A percentile compares a stretch with the other conserved stretches of the same genome.
phyloP scores from a whole-genome alignment of 23 tunicate genomes.

The Botrylloides violaceus region DNA sequence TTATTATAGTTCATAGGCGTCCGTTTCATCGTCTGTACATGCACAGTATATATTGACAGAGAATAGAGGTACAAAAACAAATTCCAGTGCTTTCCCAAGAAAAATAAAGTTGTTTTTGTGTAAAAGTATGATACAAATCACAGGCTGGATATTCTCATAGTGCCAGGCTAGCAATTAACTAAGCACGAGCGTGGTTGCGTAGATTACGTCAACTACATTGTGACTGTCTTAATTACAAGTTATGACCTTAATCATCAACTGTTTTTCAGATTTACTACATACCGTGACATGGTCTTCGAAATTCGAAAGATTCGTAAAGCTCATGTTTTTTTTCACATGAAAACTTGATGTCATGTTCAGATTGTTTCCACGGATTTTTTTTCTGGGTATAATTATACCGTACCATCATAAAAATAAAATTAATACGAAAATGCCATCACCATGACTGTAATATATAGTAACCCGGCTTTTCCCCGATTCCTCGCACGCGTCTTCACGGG shows the following conservation, averaged over 20 bases:
- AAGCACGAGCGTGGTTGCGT: conserved; percentile 4
- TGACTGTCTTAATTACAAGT: background rate
- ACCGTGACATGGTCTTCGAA: background rate
- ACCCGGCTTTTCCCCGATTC: too few relatives aligned
- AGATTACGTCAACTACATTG: conserved; percentile 18
- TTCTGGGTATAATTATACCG: background rate
- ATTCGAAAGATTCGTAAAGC: background rate
- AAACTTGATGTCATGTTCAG: background rate
- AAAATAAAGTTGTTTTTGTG: background rate
- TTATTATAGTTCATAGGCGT: too few relatives aligned
- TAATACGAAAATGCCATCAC: too few relatives aligned
- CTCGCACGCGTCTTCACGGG: too few relatives aligned
- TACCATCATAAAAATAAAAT: background rate
- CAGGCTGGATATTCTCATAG: background rate
- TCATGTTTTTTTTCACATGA: background rate
- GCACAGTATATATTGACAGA: background rate
- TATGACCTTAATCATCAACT: conserved; percentile 1
- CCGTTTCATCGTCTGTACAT: too few relatives aligned
- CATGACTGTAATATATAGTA: too few relatives aligned
- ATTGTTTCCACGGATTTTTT: background rate
- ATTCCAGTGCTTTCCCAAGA: background rate
- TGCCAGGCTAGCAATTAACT: conserved; percentile 7
- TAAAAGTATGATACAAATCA: conserved; percentile 12
- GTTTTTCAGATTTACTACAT: background rate
- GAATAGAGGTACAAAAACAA: background rate